A percentile compares a stretch with the other conserved stretches of the same genome.
Conservation (phyloP, 37 sponge, comb jelly and placozoan genomes). For the Hormiphora californensis region DNA sequence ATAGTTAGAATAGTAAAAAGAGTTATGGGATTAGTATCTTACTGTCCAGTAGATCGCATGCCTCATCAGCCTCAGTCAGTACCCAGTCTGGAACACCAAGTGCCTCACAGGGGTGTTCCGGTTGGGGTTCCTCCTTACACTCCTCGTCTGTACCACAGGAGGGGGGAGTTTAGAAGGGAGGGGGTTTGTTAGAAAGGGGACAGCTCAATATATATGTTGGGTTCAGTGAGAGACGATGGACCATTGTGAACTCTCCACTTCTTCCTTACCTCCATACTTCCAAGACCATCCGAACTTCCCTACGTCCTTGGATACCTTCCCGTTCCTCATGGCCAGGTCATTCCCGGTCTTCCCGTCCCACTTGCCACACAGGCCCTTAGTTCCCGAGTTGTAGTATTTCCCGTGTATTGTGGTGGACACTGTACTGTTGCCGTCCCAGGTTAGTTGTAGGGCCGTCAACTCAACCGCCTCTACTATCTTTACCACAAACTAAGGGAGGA, state of each 20-base stretch:
- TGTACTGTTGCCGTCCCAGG: constrained; percentile 17
- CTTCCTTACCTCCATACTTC: neutral
- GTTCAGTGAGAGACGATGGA: neutral
- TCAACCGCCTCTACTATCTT: neutral
- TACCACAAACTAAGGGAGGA: neutral
- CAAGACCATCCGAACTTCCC: constrained; percentile 2
- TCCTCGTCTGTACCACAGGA: constrained; percentile 12
- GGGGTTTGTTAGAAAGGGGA: no score
- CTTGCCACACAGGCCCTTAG: neutral
- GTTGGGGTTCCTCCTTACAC: neutral
- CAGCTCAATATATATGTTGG: no score
- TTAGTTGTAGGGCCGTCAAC: neutral
- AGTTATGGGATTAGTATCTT: neutral
- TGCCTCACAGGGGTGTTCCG: neutral
- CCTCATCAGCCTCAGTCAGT: constrained; percentile 11
- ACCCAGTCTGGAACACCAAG: neutral
- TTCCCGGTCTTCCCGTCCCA: neutral
- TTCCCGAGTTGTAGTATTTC: neutral
- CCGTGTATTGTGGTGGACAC: neutral
- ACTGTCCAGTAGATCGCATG: neutral
- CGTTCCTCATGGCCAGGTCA: neutral
- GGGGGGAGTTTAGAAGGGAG: neutral
- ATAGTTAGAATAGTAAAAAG: no score
- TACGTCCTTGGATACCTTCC: neutral
- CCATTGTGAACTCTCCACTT: neutral